A percentile compares a stretch with the other conserved stretches of the same genome.
Conservation (phyloP, 2,113 vertebrate genomes). For the Larimichthys polyactis region DNA sequence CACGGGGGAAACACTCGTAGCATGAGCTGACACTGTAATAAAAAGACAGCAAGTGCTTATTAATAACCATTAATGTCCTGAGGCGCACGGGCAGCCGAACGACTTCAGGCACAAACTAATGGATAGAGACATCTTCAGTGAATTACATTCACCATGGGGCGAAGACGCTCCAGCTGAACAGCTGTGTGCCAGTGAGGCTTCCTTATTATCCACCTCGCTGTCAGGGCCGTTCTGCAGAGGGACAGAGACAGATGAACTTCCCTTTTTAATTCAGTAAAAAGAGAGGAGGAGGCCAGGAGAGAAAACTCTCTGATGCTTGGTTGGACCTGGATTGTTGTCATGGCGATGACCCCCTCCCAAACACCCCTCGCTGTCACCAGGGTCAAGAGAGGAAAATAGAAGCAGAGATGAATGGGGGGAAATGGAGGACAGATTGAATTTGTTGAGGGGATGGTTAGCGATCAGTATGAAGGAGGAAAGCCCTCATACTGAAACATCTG, state of each 20-base stretch:
- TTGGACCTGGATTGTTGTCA: constrained; percentile 43
- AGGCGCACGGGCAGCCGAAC: background rate
- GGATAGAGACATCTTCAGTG: constrained; percentile 39
- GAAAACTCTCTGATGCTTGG: constrained; percentile 18
- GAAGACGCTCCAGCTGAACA: constrained; percentile 17
- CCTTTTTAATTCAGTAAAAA: constrained; percentile 10
- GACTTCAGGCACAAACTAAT: constrained; percentile 32
- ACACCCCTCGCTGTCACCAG: background rate
- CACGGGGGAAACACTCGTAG: background rate
- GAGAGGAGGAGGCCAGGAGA: background rate
- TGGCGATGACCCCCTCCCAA: constrained; percentile 21
- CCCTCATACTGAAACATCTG: background rate
- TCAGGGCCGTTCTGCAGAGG: constrained; percentile 3
- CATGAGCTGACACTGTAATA: constrained; percentile 6
- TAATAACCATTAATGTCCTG: constrained; percentile 39
- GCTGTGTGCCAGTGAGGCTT: constrained; percentile 29
- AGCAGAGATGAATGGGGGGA: background rate
- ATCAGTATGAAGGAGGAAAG: background rate
- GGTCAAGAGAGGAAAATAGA: background rate
- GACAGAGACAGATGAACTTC: constrained; percentile 27
- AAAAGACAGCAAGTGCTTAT: constrained; percentile 27
- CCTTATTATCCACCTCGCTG: constrained; percentile 9
- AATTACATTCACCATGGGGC: constrained; percentile 18
- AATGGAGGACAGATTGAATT: background rate
- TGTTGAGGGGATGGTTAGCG: background rate